Evolutionary conservation across 2,797 vertebrate genomes (phyloP), one percentile per base, ranked within the genome.

Genomic region (Artibeus jamaicensis): DNA sequence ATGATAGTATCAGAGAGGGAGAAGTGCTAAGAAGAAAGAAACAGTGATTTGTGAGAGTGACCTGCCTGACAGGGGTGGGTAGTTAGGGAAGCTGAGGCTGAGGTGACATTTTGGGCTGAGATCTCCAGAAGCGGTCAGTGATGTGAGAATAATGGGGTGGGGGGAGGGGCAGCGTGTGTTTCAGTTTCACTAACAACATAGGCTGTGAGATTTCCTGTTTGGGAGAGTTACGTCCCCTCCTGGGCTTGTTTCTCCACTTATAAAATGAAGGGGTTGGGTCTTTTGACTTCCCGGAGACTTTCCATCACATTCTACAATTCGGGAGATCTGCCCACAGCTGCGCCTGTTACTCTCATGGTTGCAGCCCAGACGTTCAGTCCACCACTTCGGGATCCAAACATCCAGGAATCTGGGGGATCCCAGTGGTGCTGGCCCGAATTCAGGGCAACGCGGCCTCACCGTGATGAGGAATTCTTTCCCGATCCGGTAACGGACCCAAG

Each of bases 21-120:
- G 71, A 59, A 89, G 39, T 93, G 89, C 65, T 92, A 55, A 44
- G 53, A 93, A 57, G 34, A 93, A 95, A 84, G 83, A 91, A 48
- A 10, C 44, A 77, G 82, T 37, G 42, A 91, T 65, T 70, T 86
- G 55, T 76, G 76, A 89, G 46, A 74, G 18, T 34, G 68, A 67
- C 86, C 55, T 53, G 59, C 62, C 14, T 16, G 42, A 87, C 29
- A 19, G 4, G 9, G 57, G 24, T 82, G 73, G 21, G 71, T 73
- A 14, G 32, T 81, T 57, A 68, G 46, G 32, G 59, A 44, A 78
- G 22, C 53, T n/a, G 70, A 83, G 65, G 48, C 34, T 73, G 16
- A 86, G 9, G 53, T 82, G 86, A 91, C 89, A 70, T 53, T 85
- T 9, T 44, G 83, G 59, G 37, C 12, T 78, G 39, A 87, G 21